Conservation (phyloP, 2,797 vertebrate genomes). For the Cygnus olor region DNA sequence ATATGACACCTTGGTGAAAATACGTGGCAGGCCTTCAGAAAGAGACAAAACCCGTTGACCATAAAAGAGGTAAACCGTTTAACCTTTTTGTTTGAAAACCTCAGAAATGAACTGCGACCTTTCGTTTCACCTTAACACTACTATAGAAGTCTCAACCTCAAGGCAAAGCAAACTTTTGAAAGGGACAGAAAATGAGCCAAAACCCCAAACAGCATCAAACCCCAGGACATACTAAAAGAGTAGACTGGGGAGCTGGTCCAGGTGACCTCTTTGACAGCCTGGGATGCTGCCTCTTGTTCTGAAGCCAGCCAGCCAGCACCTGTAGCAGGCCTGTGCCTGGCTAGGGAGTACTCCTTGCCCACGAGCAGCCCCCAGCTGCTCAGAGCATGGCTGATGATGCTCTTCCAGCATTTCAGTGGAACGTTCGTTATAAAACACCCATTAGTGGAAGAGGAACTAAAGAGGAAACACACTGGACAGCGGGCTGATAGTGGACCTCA, state of each 20-base stretch:
- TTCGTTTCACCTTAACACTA: not conserved
- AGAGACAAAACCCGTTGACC: not conserved
- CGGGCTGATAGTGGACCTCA: not conserved
- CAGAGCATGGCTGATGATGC: not conserved
- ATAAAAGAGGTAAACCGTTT: not conserved
- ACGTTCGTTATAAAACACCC: not conserved
- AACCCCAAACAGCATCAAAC: not conserved
- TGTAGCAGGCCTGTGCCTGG: accelerated
- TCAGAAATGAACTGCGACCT: not conserved
- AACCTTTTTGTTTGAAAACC: not conserved
- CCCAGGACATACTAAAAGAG: not conserved
- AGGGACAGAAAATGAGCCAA: not conserved
- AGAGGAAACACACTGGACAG: not conserved
- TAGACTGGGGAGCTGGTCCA: not conserved
- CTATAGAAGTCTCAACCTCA: not conserved
- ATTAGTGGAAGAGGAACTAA: not conserved
- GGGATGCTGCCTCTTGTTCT: not conserved
- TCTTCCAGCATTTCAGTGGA: not conserved
- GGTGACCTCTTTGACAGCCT: not conserved
- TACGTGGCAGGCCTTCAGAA: not conserved
- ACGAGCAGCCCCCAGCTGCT: accelerated
- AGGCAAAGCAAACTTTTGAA: not conserved
- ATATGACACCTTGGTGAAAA: not conserved
- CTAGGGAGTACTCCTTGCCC: not conserved
- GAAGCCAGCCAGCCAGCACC: not conserved